Conservation (phyloP, 2,888 invertebrate genomes). For the Cheilosia vulpina region DNA sequence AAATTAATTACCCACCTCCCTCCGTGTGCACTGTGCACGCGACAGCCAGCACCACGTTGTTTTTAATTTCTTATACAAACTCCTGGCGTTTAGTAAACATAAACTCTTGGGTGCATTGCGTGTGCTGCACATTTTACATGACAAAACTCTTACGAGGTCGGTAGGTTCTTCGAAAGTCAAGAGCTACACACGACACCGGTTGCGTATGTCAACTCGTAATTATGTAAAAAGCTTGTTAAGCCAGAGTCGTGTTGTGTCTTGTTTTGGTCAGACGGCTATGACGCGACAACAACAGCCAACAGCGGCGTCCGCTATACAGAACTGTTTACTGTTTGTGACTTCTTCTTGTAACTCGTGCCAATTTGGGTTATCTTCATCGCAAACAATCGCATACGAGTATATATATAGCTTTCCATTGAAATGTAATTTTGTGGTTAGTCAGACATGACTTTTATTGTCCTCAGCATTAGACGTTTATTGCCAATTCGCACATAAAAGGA, state of each 20-base stretch:
- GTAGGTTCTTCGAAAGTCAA: constrained; percentile 5
- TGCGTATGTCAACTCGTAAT: neutral
- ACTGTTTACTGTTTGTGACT: constrained; percentile 1
- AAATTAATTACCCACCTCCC: neutral
- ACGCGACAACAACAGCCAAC: neutral
- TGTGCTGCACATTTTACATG: constrained; percentile 12
- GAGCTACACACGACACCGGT: neutral
- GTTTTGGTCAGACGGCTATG: constrained; percentile 2
- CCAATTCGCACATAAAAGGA: neutral
- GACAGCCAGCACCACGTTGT: neutral
- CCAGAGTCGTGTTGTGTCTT: neutral
- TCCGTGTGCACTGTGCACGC: neutral
- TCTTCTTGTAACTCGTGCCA: constrained; percentile 10
- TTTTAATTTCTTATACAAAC: neutral
- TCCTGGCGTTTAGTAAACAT: constrained; percentile 6
- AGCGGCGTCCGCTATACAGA: neutral
- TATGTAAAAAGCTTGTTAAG: constrained; percentile 13
- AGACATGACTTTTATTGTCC: neutral
- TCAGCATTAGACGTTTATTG: neutral
- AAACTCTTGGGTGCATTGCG: constrained; percentile 9
- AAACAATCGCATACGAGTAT: no score
- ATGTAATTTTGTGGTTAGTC: neutral
- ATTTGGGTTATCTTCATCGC: constrained; percentile 3
- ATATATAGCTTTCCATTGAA: neutral
- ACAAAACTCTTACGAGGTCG: constrained; percentile 20